Evolutionary conservation across 2,797 vertebrate genomes (phyloP), one percentile per base, ranked within the genome.

Genomic region (Setipinna tenuifilis): DNA sequence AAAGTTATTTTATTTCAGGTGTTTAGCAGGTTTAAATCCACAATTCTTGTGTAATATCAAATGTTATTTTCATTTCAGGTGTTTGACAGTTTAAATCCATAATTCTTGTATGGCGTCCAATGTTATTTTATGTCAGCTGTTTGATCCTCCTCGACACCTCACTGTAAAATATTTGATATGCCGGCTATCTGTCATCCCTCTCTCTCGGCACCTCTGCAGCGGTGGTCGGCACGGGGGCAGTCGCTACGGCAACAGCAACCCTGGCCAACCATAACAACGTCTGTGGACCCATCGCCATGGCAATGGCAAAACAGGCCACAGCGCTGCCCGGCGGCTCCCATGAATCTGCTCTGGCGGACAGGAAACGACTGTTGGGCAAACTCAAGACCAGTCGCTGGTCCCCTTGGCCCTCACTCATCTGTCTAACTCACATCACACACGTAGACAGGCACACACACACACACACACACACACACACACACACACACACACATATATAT

Each of bases 211-310:
- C 25, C 28, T 31, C 65, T 17, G 16, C 14, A 11, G 11, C 25
- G 28, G 65, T 71, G 25, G 28, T 31, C 28, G 68, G 12, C 28
- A 31, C 68, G 28, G 3, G 28, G 68, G 28, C 28, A 17, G 28
- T 71, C 31, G 17, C 68, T 14, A 35, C 10, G 68, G 68, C 6
- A 19, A 75, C 68, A n/a, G 31, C 28, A 35, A 35, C 68, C 68
- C 68, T 35, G 31, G 28, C 68, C 68, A 75, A 75, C 68, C 68
- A 75, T 75, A 75, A 75, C 68, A 75, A 17, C 16, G 14, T 75
- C 14, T 75, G 68, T 75, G 68, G 68, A 75, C 28, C 25, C 6
- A 2, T 35, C 28, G 35, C 68, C 31, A 28, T 75, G 28, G 68
- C 28, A 41, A 75, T 28, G 19, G 31, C 28, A 41, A 75, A 75